phyloP scores from a whole-genome alignment of 2,113 vertebrate species.

The Clarias gariepinus region DNA sequence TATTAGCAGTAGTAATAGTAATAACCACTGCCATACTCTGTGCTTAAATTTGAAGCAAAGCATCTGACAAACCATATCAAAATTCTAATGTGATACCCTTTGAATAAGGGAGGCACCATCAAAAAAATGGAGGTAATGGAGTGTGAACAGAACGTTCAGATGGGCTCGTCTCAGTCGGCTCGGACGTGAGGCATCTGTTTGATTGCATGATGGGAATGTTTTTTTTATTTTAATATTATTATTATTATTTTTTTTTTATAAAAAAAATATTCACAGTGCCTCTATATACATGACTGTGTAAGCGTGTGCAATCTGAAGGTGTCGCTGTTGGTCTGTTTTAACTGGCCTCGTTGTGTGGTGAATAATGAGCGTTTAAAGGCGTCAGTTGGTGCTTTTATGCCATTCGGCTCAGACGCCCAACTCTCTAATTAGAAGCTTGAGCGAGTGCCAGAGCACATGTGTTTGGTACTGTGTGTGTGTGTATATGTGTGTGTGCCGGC shows the following conservation, averaged over 20 bases:
- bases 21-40: not conserved
- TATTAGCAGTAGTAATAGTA: not conserved
- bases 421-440: slow-evolving; percentile 74
- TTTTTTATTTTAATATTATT: not conserved
- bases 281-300: not conserved
- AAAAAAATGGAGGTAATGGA: not conserved
- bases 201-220: not conserved
- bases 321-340: slow-evolving; percentile 66
- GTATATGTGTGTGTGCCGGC: slow-evolving; percentile 71
- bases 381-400: slow-evolving; percentile 68
- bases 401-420: slow-evolving; percentile 67
- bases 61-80: not conserved
- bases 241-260: too few species aligned
- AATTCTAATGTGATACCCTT: not conserved
- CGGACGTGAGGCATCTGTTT: slow-evolving; percentile 19
- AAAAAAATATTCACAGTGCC: not conserved
- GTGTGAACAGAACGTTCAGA: slow-evolving; percentile 4
- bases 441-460: slow-evolving; percentile 76
- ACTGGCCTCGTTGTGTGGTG: slow-evolving; percentile 63
- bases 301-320: slow-evolving; percentile 40
- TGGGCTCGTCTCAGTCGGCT: not conserved
- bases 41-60: not conserved
- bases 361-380: slow-evolving; percentile 77
- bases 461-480: slow-evolving; percentile 64
- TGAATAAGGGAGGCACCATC: not conserved